These are phyloP conservation scores for Pagetopsis macropterus DNA, from an alignment of 2,797 vertebrate species.

Conservation along the genomic window DNA sequence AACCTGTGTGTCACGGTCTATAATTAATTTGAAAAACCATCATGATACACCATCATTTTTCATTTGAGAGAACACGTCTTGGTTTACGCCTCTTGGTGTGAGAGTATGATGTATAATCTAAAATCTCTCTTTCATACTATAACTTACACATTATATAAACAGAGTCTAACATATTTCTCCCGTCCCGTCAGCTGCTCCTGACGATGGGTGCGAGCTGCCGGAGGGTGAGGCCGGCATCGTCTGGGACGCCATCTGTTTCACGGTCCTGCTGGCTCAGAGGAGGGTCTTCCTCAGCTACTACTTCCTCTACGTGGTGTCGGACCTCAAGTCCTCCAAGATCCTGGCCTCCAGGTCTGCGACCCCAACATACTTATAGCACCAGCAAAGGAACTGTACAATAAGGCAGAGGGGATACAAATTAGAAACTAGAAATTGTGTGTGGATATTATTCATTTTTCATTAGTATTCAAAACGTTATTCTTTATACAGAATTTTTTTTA, in stretches of 20 bases:
- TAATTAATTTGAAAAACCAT: no score
- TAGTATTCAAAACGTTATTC: not conserved
- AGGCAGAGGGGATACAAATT: not conserved
- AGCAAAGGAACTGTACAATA: not conserved
- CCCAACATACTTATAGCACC: not conserved
- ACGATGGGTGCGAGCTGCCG: conserved; percentile 80
- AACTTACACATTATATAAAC: no score
- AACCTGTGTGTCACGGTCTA: no score
- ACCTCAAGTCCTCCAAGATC: conserved; percentile 83
- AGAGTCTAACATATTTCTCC: not conserved
- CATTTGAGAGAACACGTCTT: no score
- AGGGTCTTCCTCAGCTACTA: conserved; percentile 86
- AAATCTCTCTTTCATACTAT: no score
- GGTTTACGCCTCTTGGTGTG: no score
- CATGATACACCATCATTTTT: no score
- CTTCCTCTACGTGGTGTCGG: conserved; percentile 85
- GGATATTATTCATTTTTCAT: not conserved
- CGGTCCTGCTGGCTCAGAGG: conserved; percentile 82
- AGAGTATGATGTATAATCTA: no score
- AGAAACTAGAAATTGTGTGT: no score
- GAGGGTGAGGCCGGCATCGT: conserved; percentile 84
- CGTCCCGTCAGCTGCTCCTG: conserved; percentile 68
- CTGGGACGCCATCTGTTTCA: conserved; percentile 85
- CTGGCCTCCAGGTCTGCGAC: conserved; percentile 80
- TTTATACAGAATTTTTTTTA: no score